phyloP scores from a whole-genome alignment of 2,797 vertebrate genomes.

The Chrysocyon brachyurus region DNA sequence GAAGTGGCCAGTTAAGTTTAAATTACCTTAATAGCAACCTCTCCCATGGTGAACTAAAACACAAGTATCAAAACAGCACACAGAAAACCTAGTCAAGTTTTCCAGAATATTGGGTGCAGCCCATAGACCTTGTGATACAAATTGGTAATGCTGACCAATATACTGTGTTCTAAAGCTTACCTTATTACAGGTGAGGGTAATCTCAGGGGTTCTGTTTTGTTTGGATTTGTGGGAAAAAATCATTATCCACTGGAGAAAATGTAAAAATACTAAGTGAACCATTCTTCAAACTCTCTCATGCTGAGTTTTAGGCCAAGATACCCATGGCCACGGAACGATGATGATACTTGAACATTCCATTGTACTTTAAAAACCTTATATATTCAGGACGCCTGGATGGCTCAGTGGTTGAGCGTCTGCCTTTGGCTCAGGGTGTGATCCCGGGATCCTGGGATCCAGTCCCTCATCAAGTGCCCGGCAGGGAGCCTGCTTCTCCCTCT shows the following conservation, averaged over 20 bases:
- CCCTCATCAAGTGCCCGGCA: too few species aligned
- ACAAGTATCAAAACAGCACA: not conserved
- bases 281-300: not conserved
- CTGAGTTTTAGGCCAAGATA: conserved; percentile 13
- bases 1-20: conserved; percentile 58
- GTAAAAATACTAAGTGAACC: not conserved
- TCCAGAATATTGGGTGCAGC: not conserved
- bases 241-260: not conserved
- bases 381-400: too few species aligned
- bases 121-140: not conserved
- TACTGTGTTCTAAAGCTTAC: not conserved
- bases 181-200: not conserved
- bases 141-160: not conserved
- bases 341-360: not conserved
- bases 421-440: too few species aligned
- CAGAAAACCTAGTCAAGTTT: not conserved
- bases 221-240: conserved; percentile 7
- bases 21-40: not conserved
- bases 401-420: too few species aligned
- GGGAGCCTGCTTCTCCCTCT: too few species aligned
- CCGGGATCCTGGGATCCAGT: too few species aligned
- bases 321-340: not conserved
- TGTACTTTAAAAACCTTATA: not conserved
- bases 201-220: not conserved
- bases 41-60: not conserved